Evolutionary conservation across 92 coral and sea anemone species (phyloP), one percentile per base, ranked within the genome.

Genomic region (Metridium senile): DNA sequence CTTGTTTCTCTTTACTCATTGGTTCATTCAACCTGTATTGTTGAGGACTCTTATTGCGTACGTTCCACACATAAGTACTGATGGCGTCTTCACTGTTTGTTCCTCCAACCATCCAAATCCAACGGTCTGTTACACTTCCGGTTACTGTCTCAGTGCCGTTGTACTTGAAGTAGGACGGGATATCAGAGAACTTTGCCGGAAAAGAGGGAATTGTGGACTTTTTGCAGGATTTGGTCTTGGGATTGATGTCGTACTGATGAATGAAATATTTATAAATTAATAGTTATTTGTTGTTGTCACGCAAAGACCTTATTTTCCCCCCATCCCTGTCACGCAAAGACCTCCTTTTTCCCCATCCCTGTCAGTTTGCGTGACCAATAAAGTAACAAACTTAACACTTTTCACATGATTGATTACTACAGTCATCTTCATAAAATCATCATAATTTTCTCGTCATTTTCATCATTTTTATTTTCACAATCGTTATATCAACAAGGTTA

Each of bases 51-150:
- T 22, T 22, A 25, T 23, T 26, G 9, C 0, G 2, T 43, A 62
- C 70, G 27, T 76, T 62, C 82, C 82, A 76, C n/a, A 29, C 45
- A 20, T 76, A 61, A 19, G 74, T 6, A 1, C 56, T 61, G 34
- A 73, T 59, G 0, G 67, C 45, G 17, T 76, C 72, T 9, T 77
- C 82, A 7, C 46, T 32, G 31, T 71, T 28, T 1, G 65, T 57
- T 1, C 87, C 87, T 11, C 87, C 87, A 1, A 66, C 43, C 54
- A 53, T 7, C 80, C 85, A 70, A 65, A 81, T 58, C 86, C 86
- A 81, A 26, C 70, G 43, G 21, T 71, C 85, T 3, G 72, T 47
- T 11, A 27, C 11, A 4, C 62, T 66, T 72, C 85, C 58, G 20
- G 28, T 76, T 21, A 62, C 9, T 29, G n/a, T 66, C 20, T 32